Conservation (phyloP, 2,888 invertebrate species). For the Mechanitis messenoides region DNA sequence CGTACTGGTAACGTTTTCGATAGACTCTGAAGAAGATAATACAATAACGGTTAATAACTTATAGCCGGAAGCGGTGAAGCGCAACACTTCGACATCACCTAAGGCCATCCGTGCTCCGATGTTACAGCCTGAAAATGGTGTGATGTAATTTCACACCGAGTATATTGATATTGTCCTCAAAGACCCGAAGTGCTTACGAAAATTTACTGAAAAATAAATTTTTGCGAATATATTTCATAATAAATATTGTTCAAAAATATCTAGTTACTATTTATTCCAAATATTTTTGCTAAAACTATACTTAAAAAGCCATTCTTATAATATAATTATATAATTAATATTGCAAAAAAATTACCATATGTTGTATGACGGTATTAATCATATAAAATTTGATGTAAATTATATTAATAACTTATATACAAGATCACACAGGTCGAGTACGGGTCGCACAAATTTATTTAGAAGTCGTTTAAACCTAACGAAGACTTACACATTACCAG, state of each 20-base stretch:
- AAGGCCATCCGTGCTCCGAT: neutral
- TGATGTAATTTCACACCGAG: constrained; percentile 2
- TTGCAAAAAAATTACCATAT: too few relatives aligned
- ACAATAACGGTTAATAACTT: constrained; percentile 5
- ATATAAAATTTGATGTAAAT: neutral
- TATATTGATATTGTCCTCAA: constrained; percentile 3
- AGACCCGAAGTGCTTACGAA: constrained; percentile 1
- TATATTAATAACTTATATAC: neutral
- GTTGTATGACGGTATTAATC: too few relatives aligned
- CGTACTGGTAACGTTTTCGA: neutral
- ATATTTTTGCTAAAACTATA: too few relatives aligned
- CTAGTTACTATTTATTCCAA: neutral
- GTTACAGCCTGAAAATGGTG: constrained; percentile 6
- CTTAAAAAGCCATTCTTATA: too few relatives aligned
- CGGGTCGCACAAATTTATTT: constrained; percentile 11
- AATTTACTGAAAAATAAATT: neutral
- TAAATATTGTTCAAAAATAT: neutral
- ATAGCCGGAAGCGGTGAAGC: neutral
- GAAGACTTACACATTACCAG: constrained; percentile 12
- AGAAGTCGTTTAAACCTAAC: constrained; percentile 6
- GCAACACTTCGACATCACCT: constrained; percentile 1
- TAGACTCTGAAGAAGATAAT: neutral
- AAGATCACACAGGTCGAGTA: neutral
- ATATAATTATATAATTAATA: too few relatives aligned
- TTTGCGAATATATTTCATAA: neutral